These are phyloP conservation scores for Todiramphus saurophagus DNA, from an alignment of 2,113 vertebrate genomes.

Conservation along the genomic window DNA sequence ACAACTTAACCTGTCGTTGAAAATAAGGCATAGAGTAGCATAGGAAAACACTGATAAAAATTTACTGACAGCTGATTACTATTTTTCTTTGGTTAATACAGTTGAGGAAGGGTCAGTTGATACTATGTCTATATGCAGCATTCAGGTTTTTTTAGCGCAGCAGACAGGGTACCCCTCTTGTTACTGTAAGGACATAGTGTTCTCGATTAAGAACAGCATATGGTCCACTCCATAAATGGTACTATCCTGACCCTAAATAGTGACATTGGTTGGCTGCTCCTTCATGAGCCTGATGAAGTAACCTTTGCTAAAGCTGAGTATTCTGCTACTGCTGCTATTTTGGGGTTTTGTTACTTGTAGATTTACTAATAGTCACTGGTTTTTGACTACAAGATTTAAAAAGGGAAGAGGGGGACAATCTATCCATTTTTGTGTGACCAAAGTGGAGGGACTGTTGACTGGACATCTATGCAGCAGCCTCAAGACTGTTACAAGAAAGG, in stretches of 20 bases:
- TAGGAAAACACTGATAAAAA: neutral
- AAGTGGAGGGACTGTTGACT: neutral
- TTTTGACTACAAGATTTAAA: neutral
- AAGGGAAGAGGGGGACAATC: neutral
- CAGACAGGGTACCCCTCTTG: neutral
- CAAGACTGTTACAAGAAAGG: neutral
- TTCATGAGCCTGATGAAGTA: neutral
- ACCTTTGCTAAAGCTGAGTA: neutral
- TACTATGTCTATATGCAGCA: neutral
- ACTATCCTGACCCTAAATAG: neutral
- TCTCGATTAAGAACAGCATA: rapidly evolving
- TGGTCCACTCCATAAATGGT: rapidly evolving
- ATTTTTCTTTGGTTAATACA: neutral
- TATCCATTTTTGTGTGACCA: neutral
- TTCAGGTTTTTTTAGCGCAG: neutral
- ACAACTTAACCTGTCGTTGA: neutral
- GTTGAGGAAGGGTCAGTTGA: neutral
- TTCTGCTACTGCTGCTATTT: neutral
- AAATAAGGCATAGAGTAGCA: neutral
- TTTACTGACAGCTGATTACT: neutral
- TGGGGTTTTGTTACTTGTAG: neutral
- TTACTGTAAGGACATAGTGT: neutral
- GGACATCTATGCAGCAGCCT: neutral
- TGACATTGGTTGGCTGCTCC: neutral
- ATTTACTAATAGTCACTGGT: neutral